Percentiles rank a stretch among this genome's conserved stretches.
These are phyloP conservation scores for Alosa alosa DNA, from an alignment of 2,113 vertebrate genomes.

Conservation along the genomic window DNA sequence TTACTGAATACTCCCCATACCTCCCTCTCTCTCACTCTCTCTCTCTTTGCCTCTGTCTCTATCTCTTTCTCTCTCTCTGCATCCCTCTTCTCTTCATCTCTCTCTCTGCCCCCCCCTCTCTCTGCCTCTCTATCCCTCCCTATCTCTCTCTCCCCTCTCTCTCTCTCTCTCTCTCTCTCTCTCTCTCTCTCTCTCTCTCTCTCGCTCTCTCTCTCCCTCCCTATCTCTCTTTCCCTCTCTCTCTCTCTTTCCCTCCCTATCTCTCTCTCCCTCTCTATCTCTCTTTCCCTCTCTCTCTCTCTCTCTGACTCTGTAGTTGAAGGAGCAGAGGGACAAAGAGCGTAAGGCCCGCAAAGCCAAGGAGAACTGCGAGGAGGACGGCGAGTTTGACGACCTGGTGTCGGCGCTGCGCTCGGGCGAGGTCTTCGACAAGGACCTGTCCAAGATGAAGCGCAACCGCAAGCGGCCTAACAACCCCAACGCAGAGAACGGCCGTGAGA, in stretches of 20 bases:
- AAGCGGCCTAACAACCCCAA: conserved; percentile 76
- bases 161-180: background rate
- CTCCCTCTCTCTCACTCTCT: background rate
- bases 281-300: background rate
- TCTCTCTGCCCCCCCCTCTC: background rate
- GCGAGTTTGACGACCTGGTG: conserved; percentile 86
- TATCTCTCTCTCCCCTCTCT: background rate
- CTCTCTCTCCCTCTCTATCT: background rate
- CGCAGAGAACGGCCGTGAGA: conserved; percentile 75
- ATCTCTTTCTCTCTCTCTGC: background rate
- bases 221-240: background rate
- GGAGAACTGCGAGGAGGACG: conserved; percentile 72
- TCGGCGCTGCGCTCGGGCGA: conserved; percentile 82
- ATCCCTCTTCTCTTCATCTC: too few species aligned
- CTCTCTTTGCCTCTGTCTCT: background rate
- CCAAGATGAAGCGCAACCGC: conserved; percentile 83
- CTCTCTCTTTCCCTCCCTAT: background rate
- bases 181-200: background rate
- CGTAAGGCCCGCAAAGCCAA: conserved; percentile 73
- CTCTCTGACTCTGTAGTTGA: conserved; percentile 66
- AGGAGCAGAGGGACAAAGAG: conserved; percentile 84
- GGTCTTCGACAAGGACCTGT: conserved; percentile 87
- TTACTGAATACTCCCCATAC: background rate
- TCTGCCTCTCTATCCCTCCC: background rate
- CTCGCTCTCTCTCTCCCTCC: background rate